Conservation (phyloP, 2,113 vertebrate species). For the Trematocara marginatum region DNA sequence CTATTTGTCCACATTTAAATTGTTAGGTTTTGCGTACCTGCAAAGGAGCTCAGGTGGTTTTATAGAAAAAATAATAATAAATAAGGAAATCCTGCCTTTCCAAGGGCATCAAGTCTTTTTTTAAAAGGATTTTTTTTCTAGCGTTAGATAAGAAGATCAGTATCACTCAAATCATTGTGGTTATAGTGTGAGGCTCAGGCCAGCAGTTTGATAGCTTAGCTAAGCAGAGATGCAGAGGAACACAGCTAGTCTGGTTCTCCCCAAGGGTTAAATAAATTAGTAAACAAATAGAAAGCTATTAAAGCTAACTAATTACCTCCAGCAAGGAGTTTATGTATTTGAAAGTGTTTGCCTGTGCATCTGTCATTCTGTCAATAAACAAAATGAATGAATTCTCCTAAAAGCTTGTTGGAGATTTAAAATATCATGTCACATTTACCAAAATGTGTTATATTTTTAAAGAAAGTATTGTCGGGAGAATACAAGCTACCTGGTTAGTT, state of each 20-base stretch:
- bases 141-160: background rate
- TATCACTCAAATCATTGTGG: background rate
- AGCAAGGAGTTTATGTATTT: background rate
- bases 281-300: background rate
- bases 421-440: no score
- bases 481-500: background rate
- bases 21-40: background rate
- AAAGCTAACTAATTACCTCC: background rate
- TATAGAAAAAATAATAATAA: background rate
- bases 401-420: no score
- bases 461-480: background rate
- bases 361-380: no score
- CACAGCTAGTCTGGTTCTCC: background rate
- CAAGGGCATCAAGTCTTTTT: background rate
- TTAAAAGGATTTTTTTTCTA: accelerated
- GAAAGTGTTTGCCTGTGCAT: no score
- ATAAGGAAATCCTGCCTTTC: background rate
- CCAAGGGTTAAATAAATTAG: background rate
- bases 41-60: background rate
- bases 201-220: background rate
- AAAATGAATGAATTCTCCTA: no score
- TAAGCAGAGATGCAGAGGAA: background rate
- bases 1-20: background rate
- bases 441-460: background rate
- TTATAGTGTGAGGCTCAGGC: background rate